A percentile compares a stretch with the other conserved stretches of the same genome.
Conservation (phyloP, 1,140 invertebrate genomes). For the Littorina saxatilis region DNA sequence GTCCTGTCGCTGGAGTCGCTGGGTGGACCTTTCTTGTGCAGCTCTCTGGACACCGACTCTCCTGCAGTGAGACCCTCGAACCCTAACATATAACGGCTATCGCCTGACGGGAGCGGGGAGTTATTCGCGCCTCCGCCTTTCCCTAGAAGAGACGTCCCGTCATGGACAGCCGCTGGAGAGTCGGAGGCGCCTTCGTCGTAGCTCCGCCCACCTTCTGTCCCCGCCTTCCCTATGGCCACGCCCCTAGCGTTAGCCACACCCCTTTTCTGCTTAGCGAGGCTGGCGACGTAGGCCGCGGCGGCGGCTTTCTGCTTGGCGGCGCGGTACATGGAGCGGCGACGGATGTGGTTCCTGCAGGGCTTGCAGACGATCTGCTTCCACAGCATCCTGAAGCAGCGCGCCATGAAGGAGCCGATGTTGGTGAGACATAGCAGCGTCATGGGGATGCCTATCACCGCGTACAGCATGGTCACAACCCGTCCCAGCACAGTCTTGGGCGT, state of each 20-base stretch:
- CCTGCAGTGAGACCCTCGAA: not conserved
- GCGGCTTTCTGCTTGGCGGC: constrained; percentile 23
- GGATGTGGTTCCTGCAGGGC: constrained; percentile 19
- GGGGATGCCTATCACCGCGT: constrained; percentile 96
- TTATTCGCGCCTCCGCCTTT: not conserved
- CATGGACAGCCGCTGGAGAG: not conserved
- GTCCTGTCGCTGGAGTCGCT: too few relatives aligned
- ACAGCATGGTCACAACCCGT: constrained; percentile 93
- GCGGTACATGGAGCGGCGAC: constrained; percentile 22
- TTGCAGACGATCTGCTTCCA: constrained; percentile 47
- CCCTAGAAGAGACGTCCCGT: not conserved
- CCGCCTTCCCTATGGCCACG: not conserved
- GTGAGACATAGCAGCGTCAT: constrained; percentile 91
- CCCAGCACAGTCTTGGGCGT: constrained; percentile 91
- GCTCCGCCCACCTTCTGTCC: not conserved
- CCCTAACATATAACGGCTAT: not conserved
- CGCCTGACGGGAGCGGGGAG: not conserved
- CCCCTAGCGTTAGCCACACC: not conserved
- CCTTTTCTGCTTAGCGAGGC: not conserved
- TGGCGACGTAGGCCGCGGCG: not conserved
- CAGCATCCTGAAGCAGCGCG: constrained; percentile 36
- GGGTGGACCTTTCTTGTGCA: too few relatives aligned
- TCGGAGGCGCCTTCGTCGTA: not conserved
- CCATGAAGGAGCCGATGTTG: constrained; percentile 94
- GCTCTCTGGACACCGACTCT: not conserved